Evolutionary conservation across 2,797 vertebrate genomes (phyloP).

Genomic region (Sebastes flavidus): DNA sequence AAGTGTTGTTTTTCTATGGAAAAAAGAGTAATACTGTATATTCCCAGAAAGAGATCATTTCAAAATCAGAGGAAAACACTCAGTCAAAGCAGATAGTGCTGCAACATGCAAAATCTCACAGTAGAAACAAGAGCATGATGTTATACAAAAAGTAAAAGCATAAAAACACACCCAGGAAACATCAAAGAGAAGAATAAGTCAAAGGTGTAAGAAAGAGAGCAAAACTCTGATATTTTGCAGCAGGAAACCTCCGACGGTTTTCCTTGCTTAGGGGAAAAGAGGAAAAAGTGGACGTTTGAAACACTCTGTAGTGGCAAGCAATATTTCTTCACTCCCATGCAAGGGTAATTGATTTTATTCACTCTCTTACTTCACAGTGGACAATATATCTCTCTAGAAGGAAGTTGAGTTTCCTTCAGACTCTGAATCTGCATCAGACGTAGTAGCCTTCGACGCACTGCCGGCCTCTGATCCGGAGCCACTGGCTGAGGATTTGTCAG

Average conservation of each 20-base stretch:
- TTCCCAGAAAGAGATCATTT: not conserved
- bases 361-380: constrained; percentile 81
- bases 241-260: constrained; percentile 31
- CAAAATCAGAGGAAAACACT: constrained; percentile 1
- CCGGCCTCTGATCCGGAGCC: constrained; percentile 42
- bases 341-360: constrained; percentile 67
- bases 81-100: not conserved
- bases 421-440: constrained; percentile 67
- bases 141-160: constrained; percentile 19
- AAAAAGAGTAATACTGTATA: not conserved
- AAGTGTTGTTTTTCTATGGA: not conserved
- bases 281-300: constrained; percentile 59
- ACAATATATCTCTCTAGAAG: constrained; percentile 70
- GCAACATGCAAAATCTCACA: constrained; percentile 46
- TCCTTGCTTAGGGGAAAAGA: constrained; percentile 38
- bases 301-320: constrained; percentile 59
- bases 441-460: constrained; percentile 43
- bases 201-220: constrained; percentile 29
- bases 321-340: constrained; percentile 78
- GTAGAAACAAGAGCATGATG: constrained; percentile 17
- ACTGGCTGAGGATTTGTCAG: constrained; percentile 71
- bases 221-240: constrained; percentile 42
- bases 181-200: constrained; percentile 45
- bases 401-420: constrained; percentile 78
- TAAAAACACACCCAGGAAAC: constrained; percentile 31